Base-by-base conservation (phyloP, 2,797 vertebrate species). In the Bovichtus diacanthus region DNA sequence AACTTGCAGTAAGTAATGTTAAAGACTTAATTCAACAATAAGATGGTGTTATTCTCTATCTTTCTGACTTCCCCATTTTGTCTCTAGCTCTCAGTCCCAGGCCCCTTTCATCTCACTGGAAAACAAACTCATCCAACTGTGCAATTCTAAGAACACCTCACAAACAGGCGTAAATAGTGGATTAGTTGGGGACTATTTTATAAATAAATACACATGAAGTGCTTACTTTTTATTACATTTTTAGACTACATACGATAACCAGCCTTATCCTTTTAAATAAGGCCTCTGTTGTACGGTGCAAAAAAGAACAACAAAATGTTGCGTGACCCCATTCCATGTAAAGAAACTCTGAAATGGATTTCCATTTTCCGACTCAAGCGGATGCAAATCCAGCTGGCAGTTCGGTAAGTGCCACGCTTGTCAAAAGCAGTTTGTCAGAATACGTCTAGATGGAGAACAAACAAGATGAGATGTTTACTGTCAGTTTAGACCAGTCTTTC, bases 401-500 rank as follows among this genome's bases (percentile, higher is more conserved):
- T 43, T 54, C 47, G 31, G 41, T 65, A 47, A 21, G 31, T 23
- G 38, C 4, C 31, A 1, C 31, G 61, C 46, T n/a, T 78, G 78
- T 83, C 63, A 53, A 49, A 76, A 67, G 47, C 38, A 65, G 50
- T 81, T 69, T 78, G 67, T 78, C 67, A 61, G 67, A 69, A 38
- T 60, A 43, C 43, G 65, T 43, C 18, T 5, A 47, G 68, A 76
- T 13, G 36, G 50, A 72, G 62, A 63, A 44, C 46, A 65, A 72
- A 60, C 73, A 25, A 44, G 56, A 74, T 43, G 38, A 79, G 65
- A 62, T 68, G 46, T 29, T 10, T 25, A 49, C 50, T 64, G 74
- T 71, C 65, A 39, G 54, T 61, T 70, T 13, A 41, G 39, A n/a
- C n/a, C n/a, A n/a, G n/a, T n/a, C n/a, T n/a, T n/a, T n/a, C n/a